A percentile compares a stretch with the other conserved stretches of the same genome.
Conservation (phyloP, 2,888 invertebrate genomes). For the Bhutanitis thaidina region DNA sequence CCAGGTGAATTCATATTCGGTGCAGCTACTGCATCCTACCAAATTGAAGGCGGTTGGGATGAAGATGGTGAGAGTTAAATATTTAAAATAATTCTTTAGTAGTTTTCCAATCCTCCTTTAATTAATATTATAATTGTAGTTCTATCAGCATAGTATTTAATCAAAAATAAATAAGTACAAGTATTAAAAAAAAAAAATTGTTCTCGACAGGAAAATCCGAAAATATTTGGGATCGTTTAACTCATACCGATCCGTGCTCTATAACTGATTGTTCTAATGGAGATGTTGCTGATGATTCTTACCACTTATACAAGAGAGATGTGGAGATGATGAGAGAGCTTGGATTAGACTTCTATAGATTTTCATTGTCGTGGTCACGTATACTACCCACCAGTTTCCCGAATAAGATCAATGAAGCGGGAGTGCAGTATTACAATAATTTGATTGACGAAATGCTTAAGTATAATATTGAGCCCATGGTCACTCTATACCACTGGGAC, state of each 20-base stretch:
- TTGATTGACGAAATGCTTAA: slow-evolving; percentile 72
- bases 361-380: slow-evolving; percentile 81
- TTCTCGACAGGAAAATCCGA: slow-evolving; percentile 57
- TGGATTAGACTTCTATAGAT: slow-evolving; percentile 63
- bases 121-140: no score
- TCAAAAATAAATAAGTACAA: no score
- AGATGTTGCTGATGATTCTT: slow-evolving; percentile 76
- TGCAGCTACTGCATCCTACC: slow-evolving; percentile 72
- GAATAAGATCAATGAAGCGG: slow-evolving; percentile 65
- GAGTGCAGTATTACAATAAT: slow-evolving; percentile 32
- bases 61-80: slow-evolving; percentile 77
- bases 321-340: slow-evolving; percentile 51
- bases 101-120: no score
- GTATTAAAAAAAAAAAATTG: background rate
- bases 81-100: no score
- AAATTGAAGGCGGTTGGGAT: slow-evolving; percentile 79
- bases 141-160: no score
- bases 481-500: slow-evolving; percentile 69
- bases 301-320: slow-evolving; percentile 75
- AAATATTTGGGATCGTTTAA: slow-evolving; percentile 80
- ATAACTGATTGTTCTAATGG: slow-evolving; percentile 72
- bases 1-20: slow-evolving; percentile 54
- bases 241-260: slow-evolving; percentile 57
- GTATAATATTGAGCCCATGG: slow-evolving; percentile 77
- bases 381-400: slow-evolving; percentile 76